Evolutionary conservation across 2,113 vertebrate species (phyloP).

Genomic region (Naja naja): DNA sequence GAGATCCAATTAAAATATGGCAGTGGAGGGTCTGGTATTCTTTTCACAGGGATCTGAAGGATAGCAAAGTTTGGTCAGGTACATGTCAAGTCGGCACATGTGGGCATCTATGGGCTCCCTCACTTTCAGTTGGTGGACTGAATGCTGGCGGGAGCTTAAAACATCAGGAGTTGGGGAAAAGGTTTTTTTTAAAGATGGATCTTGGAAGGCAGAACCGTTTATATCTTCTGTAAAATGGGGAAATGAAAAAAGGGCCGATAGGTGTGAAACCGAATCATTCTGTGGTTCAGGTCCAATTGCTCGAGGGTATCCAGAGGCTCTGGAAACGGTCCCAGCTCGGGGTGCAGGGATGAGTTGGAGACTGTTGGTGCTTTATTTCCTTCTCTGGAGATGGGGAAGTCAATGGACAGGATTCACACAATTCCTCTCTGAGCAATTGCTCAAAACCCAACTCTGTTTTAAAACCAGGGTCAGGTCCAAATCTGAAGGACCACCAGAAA

Average conservation of each 20-base stretch:
- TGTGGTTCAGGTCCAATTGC: not conserved
- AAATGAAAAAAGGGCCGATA: not conserved
- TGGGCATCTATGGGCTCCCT: not conserved
- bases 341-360: not conserved
- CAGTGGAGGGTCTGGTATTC: not conserved
- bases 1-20: not conserved
- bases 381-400: not conserved
- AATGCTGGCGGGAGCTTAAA: not conserved
- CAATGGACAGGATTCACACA: not conserved
- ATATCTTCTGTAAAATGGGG: not conserved
- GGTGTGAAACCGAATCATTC: not conserved
- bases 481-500: not conserved
- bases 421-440: not conserved
- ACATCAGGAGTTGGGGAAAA: not conserved
- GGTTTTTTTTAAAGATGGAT: not conserved
- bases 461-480: not conserved
- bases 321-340: not conserved
- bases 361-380: not conserved
- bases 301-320: not conserved
- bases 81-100: not conserved
- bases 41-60: not conserved
- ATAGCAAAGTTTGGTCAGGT: not conserved
- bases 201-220: not conserved
- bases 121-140: not conserved
- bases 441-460: not conserved